Evolutionary conservation across 2,888 invertebrate species (phyloP).

Genomic region (Linnaemya tessellans): DNA sequence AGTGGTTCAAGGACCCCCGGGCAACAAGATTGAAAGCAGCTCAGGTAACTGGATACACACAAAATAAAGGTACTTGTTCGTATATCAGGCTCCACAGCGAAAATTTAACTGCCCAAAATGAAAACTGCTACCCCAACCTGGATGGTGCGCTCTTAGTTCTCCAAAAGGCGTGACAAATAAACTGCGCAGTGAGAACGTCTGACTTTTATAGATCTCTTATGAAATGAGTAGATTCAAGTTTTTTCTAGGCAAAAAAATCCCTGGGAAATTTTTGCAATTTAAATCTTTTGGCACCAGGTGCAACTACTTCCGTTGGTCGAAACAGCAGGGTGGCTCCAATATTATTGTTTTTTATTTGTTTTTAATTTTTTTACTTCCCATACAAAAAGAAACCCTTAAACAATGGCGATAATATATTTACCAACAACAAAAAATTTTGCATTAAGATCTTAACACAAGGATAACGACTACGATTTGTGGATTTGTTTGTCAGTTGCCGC

Average conservation of each 20-base stretch:
- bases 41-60: constrained; percentile 22
- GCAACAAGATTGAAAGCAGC: not conserved
- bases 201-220: not conserved
- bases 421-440: not conserved
- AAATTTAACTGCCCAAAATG: not conserved
- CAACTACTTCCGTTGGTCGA: constrained; percentile 77
- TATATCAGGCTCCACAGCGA: not conserved
- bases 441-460: constrained; percentile 41
- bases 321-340: constrained; percentile 66
- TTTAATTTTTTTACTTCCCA: not conserved
- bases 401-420: not conserved
- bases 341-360: not conserved
- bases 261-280: constrained; percentile 73
- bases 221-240: not conserved
- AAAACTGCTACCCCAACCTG: not conserved
- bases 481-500: constrained; percentile 35
- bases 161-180: constrained; percentile 23
- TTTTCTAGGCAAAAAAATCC: constrained; percentile 25
- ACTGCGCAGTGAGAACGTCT: constrained; percentile 40
- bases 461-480: constrained; percentile 66
- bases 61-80: not conserved
- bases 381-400: constrained; percentile 49
- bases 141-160: not conserved
- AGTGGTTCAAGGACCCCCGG: constrained; percentile 50
- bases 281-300: constrained; percentile 78